A percentile compares a stretch with the other conserved stretches of the same genome.
Evolutionary conservation across 2,888 invertebrate genomes (phyloP).

Genomic region (Limenitis camilla): DNA sequence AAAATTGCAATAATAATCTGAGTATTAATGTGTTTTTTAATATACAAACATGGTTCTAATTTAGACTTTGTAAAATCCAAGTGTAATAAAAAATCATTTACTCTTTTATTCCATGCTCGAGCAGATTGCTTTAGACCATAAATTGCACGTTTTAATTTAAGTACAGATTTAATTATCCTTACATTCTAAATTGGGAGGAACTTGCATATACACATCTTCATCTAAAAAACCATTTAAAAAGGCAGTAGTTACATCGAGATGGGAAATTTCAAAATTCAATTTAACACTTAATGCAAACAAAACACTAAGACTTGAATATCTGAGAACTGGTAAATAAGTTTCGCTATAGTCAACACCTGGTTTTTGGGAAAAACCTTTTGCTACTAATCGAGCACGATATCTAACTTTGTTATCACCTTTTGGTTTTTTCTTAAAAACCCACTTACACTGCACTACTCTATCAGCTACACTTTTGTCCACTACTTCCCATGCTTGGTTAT

Average conservation of each 20-base stretch:
- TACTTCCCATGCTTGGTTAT: slow-evolving; percentile 15
- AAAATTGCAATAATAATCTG: too few species aligned
- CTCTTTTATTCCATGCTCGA: slow-evolving; percentile 13
- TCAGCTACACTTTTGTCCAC: slow-evolving; percentile 7
- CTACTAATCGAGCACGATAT: slow-evolving; percentile 16
- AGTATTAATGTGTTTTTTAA: too few species aligned
- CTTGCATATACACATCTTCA: slow-evolving; percentile 23
- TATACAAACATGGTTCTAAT: too few species aligned
- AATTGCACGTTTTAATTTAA: slow-evolving; percentile 25
- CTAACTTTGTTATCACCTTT: slow-evolving; percentile 20
- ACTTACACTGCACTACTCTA: slow-evolving; percentile 9
- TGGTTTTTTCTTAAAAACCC: slow-evolving; percentile 12
- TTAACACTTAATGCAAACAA: too few species aligned
- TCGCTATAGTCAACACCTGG: slow-evolving; percentile 12
- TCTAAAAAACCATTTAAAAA: too few species aligned
- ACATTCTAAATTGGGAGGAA: slow-evolving; percentile 18
- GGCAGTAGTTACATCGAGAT: slow-evolving; percentile 25
- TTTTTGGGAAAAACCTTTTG: slow-evolving; percentile 14
- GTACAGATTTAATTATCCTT: slow-evolving; percentile 14
- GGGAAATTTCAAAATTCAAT: slow-evolving; percentile 16
- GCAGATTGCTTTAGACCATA: slow-evolving; percentile 25
- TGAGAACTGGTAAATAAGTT: slow-evolving; percentile 24
- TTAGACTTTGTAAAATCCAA: too few species aligned
- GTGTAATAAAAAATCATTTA: too few species aligned
- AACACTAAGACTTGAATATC: too few species aligned